phyloP scores from a whole-genome alignment of 1,140 invertebrate species.

The Brachionus sp. region DNA sequence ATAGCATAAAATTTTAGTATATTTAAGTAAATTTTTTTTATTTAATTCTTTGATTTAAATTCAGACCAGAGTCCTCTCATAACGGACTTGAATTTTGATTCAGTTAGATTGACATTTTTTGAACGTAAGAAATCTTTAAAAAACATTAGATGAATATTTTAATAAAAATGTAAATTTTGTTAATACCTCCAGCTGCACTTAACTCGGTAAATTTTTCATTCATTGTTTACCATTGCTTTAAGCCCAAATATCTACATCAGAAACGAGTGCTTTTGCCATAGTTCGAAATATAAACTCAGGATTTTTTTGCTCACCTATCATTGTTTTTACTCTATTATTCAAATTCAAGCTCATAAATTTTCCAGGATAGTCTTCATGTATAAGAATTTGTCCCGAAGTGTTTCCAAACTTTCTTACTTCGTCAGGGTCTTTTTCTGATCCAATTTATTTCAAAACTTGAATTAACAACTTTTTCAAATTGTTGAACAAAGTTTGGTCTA shows the following conservation, averaged over 20 bases:
- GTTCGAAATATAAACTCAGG: too few species aligned
- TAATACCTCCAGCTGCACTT: too few species aligned
- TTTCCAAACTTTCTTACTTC: conserved; percentile 16
- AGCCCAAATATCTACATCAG: too few species aligned
- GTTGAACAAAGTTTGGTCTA: background rate
- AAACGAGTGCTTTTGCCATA: too few species aligned
- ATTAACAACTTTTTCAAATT: background rate
- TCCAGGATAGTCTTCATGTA: too few species aligned
- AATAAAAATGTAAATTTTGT: too few species aligned
- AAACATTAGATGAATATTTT: background rate
- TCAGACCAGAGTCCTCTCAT: too few species aligned
- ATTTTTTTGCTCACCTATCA: too few species aligned
- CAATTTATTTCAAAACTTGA: conserved; percentile 6
- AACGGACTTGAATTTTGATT: background rate
- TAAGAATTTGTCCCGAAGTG: background rate
- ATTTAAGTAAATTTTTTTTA: background rate
- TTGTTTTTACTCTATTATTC: too few species aligned
- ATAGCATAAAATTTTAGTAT: background rate
- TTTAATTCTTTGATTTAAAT: background rate
- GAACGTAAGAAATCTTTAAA: background rate
- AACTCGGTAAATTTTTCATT: background rate
- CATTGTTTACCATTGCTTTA: background rate
- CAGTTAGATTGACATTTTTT: conserved; percentile 3
- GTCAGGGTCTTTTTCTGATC: background rate
- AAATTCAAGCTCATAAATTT: too few species aligned